Percentiles rank a stretch among this genome's conserved stretches.
Conservation (phyloP, 2,113 vertebrate species). For the Ia io region DNA sequence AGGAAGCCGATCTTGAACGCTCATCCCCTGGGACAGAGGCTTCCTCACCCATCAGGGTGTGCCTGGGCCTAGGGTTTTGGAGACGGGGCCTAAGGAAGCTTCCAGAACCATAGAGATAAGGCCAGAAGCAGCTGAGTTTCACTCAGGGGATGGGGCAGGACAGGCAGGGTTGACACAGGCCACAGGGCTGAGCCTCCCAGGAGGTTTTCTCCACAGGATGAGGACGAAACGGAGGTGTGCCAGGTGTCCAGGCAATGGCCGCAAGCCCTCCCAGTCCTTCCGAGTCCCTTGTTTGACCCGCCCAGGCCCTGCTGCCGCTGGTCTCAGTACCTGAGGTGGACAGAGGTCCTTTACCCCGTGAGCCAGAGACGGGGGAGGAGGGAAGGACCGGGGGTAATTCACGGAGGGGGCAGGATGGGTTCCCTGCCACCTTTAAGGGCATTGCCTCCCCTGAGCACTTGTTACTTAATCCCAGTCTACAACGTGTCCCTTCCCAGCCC, state of each 20-base stretch:
- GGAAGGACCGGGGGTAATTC: not conserved
- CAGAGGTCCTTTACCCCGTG: not conserved
- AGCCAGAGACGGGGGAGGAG: not conserved
- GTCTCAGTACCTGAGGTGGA: not conserved
- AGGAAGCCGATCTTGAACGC: not conserved
- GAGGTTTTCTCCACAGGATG: not conserved
- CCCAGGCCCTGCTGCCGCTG: not conserved
- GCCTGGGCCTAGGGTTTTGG: not conserved
- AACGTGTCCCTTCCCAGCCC: not conserved
- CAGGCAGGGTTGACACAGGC: fast-evolving
- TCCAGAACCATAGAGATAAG: not conserved
- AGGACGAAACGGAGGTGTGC: not conserved
- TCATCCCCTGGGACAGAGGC: not conserved
- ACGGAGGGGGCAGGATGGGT: not conserved
- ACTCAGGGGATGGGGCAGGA: not conserved
- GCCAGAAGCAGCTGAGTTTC: not conserved
- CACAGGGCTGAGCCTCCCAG: not conserved
- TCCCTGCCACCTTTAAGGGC: not conserved
- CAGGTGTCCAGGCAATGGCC: not conserved
- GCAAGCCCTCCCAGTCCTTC: not conserved
- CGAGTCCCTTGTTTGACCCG: not conserved
- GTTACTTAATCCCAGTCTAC: not conserved
- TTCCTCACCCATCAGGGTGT: not conserved
- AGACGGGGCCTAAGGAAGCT: not conserved
- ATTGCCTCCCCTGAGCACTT: not conserved